Evolutionary conservation across 2,888 invertebrate genomes (phyloP).

Genomic region (Sericinus montela): DNA sequence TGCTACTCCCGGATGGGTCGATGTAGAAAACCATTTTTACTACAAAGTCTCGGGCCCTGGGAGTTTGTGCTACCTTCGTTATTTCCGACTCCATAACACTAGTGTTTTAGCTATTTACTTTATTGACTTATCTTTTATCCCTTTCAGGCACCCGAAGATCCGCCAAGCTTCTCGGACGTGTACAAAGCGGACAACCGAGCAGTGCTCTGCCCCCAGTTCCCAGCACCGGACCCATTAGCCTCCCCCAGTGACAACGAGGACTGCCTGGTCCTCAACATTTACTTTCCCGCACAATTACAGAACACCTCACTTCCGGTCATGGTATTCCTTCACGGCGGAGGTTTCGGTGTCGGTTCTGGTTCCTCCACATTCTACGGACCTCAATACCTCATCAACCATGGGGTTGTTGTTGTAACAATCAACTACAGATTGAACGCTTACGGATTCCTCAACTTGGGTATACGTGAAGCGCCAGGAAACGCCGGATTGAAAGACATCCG

Average conservation of each 20-base stretch:
- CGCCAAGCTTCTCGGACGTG: slow-evolving; percentile 45
- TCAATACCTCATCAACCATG: slow-evolving; percentile 62
- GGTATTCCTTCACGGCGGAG: slow-evolving; percentile 74
- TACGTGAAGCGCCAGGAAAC: slow-evolving; percentile 64
- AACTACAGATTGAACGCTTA: slow-evolving; percentile 72
- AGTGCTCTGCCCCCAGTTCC: slow-evolving; percentile 63
- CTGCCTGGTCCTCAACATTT: slow-evolving; percentile 68
- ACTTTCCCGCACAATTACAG: slow-evolving; percentile 41
- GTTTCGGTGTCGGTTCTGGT: slow-evolving; percentile 65
- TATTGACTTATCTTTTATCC: background rate
- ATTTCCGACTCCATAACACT: too few relatives aligned
- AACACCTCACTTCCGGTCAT: slow-evolving; percentile 58
- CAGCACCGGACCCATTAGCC: slow-evolving; percentile 54
- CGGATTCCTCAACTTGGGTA: slow-evolving; percentile 65
- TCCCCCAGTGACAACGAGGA: slow-evolving; percentile 67
- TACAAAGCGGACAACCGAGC: slow-evolving; percentile 58
- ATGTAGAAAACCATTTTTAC: too few relatives aligned
- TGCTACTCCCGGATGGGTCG: too few relatives aligned
- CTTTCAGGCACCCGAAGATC: slow-evolving; percentile 56
- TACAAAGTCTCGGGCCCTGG: too few relatives aligned
- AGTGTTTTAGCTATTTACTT: too few relatives aligned
- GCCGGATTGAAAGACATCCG: slow-evolving; percentile 71
- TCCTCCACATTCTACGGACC: slow-evolving; percentile 64
- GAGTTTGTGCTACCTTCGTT: too few relatives aligned
- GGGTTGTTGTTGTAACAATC: slow-evolving; percentile 64